A percentile compares a stretch with the other conserved stretches of the same genome.
phyloP scores from a whole-genome alignment of 2,888 invertebrate genomes.

The Tiliacea citrago region DNA sequence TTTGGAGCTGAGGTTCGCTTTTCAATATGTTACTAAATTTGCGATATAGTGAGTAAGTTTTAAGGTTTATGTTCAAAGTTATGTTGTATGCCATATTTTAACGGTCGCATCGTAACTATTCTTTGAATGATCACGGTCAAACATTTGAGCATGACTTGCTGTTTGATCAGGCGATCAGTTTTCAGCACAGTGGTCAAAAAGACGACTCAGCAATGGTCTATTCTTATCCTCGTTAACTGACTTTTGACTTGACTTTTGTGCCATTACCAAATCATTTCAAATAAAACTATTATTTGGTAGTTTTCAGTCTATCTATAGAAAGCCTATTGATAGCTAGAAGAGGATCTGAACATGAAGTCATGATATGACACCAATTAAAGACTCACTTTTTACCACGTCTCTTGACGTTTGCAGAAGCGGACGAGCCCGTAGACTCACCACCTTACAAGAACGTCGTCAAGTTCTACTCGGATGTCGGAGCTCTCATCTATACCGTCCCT shows the following conservation, averaged over 20 bases:
- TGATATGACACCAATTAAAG: too few species aligned
- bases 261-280: not conserved
- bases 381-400: not conserved
- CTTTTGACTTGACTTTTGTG: too few species aligned
- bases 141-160: not conserved
- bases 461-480: conserved; percentile 97
- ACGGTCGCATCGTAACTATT: not conserved
- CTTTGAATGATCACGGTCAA: not conserved
- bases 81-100: not conserved
- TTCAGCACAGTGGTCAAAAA: not conserved
- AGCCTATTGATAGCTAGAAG: not conserved
- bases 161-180: not conserved
- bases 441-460: conserved; percentile 95
- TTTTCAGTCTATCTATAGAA: too few species aligned
- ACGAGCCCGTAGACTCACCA: conserved; percentile 81
- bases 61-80: too few species aligned
- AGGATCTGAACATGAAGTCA: not conserved
- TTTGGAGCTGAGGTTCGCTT: conserved; percentile 44
- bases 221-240: not conserved
- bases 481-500: conserved; percentile 94
- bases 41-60: conserved; percentile 20
- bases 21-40: conserved; percentile 62
- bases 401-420: conserved; percentile 75
- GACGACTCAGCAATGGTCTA: not conserved
- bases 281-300: not conserved